Conservation (phyloP, 1,140 invertebrate species). For the Drosophila biarmipes region DNA sequence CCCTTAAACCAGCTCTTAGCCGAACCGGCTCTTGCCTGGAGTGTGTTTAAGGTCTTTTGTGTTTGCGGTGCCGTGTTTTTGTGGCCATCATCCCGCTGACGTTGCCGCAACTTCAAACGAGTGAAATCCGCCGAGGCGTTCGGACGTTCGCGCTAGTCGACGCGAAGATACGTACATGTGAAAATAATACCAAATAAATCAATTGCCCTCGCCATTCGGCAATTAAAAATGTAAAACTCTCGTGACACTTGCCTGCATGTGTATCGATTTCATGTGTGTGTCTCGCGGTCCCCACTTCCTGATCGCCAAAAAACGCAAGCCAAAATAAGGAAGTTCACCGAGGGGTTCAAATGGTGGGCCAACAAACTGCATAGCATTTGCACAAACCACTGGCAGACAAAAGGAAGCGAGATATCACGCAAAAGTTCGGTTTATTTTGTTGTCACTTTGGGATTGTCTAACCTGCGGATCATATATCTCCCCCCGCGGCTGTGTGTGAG, state of each 20-base stretch:
- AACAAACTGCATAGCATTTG: constrained; percentile 65
- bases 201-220: constrained; percentile 27
- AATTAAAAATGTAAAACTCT: constrained; percentile 72
- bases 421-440: constrained; percentile 37
- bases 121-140: constrained; percentile 69
- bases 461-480: not conserved
- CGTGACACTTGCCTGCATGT: constrained; percentile 64
- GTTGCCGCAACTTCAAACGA: constrained; percentile 65
- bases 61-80: constrained; percentile 21
- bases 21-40: constrained; percentile 25
- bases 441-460: constrained; percentile 22
- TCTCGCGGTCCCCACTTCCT: constrained; percentile 38
- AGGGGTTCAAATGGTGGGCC: constrained; percentile 74
- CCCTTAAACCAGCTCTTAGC: constrained; percentile 5
- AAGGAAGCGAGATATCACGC: constrained; percentile 48
- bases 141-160: constrained; percentile 64
- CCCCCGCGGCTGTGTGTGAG: not conserved
- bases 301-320: constrained; percentile 1
- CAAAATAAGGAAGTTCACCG: constrained; percentile 59
- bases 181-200: constrained; percentile 9
- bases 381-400: constrained; percentile 54
- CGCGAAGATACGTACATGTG: constrained; percentile 44
- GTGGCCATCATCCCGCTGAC: constrained; percentile 2
- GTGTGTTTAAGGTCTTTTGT: constrained; percentile 2
- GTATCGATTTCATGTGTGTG: constrained; percentile 54